Percentiles rank a stretch among this genome's conserved stretches.
These are phyloP conservation scores for Phalacrocorax pelagicus DNA, from an alignment of 2,113 vertebrate species.

Conservation along the genomic window DNA sequence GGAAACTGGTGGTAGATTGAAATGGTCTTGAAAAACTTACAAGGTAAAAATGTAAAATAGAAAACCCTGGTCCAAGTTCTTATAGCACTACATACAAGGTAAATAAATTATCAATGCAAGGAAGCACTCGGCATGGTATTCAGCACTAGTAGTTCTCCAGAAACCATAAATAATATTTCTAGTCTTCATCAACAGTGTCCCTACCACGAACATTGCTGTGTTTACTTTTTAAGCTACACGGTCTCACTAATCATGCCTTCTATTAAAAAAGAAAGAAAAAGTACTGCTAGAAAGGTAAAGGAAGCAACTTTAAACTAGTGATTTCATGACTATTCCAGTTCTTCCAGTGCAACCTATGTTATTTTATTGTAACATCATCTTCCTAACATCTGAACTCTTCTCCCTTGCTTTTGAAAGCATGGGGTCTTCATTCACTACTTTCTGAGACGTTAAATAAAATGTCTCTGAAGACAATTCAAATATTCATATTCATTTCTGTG, in stretches of 20 bases:
- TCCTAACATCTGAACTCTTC: not conserved
- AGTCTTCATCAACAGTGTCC: not conserved
- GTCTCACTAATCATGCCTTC: not conserved
- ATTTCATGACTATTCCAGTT: not conserved
- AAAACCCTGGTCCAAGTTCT: not conserved
- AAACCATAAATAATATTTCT: not conserved
- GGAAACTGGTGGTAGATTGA: not conserved
- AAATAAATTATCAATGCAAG: not conserved
- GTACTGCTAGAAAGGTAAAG: not conserved
- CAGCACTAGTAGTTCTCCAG: not conserved
- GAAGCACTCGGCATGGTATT: not conserved
- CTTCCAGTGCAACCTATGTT: not conserved
- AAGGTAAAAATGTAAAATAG: not conserved
- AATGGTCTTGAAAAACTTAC: conserved; percentile 38
- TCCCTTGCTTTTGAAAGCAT: not conserved
- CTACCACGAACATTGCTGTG: not conserved
- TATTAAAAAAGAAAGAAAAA: not conserved
- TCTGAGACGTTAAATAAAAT: not conserved
- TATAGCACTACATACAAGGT: not conserved
- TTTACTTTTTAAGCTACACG: not conserved
- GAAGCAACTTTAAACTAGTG: not conserved
- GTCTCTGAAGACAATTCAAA: not conserved
- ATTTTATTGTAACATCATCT: not conserved
- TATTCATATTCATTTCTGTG: not conserved
- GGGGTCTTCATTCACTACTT: not conserved